Conservation (phyloP, 1,140 invertebrate genomes). For the Drosophila burlai region DNA sequence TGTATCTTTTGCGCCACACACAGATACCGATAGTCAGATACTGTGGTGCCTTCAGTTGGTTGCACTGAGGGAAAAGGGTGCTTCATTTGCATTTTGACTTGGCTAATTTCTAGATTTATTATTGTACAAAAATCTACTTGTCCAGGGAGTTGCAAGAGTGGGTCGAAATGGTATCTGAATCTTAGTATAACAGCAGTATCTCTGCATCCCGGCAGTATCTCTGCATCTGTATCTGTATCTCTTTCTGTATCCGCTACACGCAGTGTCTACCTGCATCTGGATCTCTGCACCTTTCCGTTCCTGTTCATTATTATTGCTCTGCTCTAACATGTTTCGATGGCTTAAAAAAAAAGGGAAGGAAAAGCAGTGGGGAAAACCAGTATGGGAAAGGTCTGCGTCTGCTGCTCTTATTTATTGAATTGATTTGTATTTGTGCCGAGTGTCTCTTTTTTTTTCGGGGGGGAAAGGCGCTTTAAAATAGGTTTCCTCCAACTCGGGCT, state of each 20-base stretch:
- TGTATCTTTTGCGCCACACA: constrained; percentile 27
- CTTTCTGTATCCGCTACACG: too few species aligned
- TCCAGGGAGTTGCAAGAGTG: neutral
- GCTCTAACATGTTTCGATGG: constrained; percentile 58
- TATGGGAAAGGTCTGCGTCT: constrained; percentile 59
- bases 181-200: neutral
- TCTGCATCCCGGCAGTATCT: too few species aligned
- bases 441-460: constrained; percentile 29
- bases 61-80: neutral
- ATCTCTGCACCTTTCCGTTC: constrained; percentile 20
- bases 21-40: neutral
- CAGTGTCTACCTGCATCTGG: neutral
- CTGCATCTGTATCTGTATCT: neutral
- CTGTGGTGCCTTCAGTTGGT: neutral
- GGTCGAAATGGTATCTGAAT: constrained; percentile 15
- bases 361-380: constrained; percentile 24
- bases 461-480: constrained; percentile 51
- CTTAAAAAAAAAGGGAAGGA: neutral
- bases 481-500: constrained; percentile 23
- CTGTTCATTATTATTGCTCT: constrained; percentile 67
- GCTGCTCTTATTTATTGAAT: constrained; percentile 64
- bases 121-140: too few species aligned
- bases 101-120: neutral
- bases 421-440: constrained; percentile 57
- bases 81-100: neutral